Evolutionary conservation across 2,888 invertebrate species (phyloP), one percentile per base, ranked within the genome.

Genomic region (Tachina lurida): DNA sequence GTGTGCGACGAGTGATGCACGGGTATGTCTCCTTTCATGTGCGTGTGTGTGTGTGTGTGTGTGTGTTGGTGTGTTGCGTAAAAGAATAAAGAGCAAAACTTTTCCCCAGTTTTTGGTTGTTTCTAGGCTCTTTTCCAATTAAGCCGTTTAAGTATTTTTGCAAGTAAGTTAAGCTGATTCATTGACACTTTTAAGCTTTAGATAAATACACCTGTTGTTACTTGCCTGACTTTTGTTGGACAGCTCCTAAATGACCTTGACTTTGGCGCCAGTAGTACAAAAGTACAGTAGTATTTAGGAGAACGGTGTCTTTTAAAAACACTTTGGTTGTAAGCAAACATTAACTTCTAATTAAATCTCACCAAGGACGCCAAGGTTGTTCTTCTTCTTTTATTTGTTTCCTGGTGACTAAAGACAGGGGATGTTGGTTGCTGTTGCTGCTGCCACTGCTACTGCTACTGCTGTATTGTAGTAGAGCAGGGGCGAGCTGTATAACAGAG

Each of bases 291-390:
- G 65, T 15, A 4, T 15, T 49, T 56, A 54, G 19, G 4, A 62
- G 45, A 70, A 68, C 47, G 56, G 19, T 70, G 62, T 70, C 52
- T 49, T 79, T 49, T 43, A 43, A 19, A 70, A 73, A 84, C 86
- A 79, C 63, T 75, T 86, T 87, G 87, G 76, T 56, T 78, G 10
- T 68, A 73, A 71, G 70, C 71, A 80, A 62, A 71, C 47, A 41
- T 60, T 71, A 60, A 62, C 41, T 47, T 31, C 19, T n/a, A 41
- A 39, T 68, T 45, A 58, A 65, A 87, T 90, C 89, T 90, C 89
- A 96, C 97, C 97, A 97, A 3, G 97, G 97, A 90, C 97, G 94
- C 97, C 97, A 97, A 41, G 96, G 96, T 90, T 96, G 96, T 62
- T 96, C 96, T 90, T 96, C 96, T 85, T 94, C 94, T 85, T 93